Percentiles rank a stretch among this genome's conserved stretches.
These are phyloP conservation scores for Tillus elongatus DNA, from an alignment of 2,888 invertebrate genomes.

Conservation along the genomic window DNA sequence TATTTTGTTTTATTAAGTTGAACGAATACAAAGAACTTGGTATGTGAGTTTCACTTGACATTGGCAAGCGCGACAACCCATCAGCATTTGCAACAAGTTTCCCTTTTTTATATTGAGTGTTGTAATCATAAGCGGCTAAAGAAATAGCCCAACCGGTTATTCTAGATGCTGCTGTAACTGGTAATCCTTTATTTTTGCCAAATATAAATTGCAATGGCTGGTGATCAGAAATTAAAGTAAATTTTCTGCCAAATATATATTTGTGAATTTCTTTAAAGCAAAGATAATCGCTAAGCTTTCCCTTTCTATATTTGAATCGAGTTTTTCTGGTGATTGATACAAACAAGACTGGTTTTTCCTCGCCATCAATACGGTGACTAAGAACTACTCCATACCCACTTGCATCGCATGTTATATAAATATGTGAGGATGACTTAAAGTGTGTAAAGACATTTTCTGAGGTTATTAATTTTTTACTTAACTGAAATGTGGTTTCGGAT, in stretches of 20 bases:
- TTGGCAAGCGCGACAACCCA: constrained; percentile 12
- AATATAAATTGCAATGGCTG: constrained; percentile 20
- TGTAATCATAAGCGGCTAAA: constrained; percentile 17
- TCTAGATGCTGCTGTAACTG: constrained; percentile 14
- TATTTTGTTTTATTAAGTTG: constrained; percentile 9
- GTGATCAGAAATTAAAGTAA: constrained; percentile 17
- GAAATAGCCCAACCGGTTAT: constrained; percentile 18
- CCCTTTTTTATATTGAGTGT: constrained; percentile 16
- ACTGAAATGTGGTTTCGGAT: constrained; percentile 17
- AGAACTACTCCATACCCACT: constrained; percentile 22
- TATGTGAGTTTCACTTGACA: constrained; percentile 7
- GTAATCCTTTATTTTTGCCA: constrained; percentile 19
- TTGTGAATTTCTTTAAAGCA: constrained; percentile 18
- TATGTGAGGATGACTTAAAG: constrained; percentile 21
- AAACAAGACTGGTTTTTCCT: constrained; percentile 19
- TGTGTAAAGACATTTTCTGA: constrained; percentile 18
- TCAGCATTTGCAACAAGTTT: constrained; percentile 14
- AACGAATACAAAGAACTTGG: constrained; percentile 7
- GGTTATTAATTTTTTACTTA: constrained; percentile 20
- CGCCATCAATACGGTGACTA: constrained; percentile 19
- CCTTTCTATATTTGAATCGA: constrained; percentile 14
- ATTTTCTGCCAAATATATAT: constrained; percentile 15
- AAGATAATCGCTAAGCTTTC: no score
- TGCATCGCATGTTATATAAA: constrained; percentile 20
- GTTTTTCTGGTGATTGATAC: constrained; percentile 17